Conservation (phyloP, 2,113 vertebrate species). For the Enhydra lutris region DNA sequence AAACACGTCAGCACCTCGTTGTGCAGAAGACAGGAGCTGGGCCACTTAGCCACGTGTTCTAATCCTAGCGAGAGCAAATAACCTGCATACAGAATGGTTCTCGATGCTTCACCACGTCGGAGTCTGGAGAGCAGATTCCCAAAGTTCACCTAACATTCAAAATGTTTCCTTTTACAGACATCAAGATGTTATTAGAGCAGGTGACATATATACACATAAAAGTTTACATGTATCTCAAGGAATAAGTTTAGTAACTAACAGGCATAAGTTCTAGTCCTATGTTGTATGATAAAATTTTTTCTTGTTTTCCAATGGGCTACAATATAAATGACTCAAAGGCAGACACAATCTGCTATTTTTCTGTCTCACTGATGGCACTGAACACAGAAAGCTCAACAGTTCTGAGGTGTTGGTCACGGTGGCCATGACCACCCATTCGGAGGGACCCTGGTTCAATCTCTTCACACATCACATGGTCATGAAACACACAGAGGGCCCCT, state of each 20-base stretch:
- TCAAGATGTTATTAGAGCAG: background rate
- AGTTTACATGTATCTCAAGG: background rate
- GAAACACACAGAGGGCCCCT: background rate
- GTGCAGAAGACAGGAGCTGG: background rate
- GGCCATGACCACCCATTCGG: background rate
- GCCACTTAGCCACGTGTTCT: background rate
- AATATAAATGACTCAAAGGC: background rate
- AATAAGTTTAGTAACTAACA: background rate
- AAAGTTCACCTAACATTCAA: too few species aligned
- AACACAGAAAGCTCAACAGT: background rate
- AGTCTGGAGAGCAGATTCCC: background rate
- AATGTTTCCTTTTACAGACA: too few species aligned
- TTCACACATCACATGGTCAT: too few species aligned
- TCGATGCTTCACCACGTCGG: background rate
- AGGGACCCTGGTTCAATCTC: background rate
- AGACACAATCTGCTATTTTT: background rate
- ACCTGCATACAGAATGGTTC: background rate
- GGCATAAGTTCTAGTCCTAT: background rate
- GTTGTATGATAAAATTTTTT: background rate
- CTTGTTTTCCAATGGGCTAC: background rate
- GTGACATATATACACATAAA: background rate
- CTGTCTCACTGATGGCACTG: background rate
- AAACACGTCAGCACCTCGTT: accelerated
- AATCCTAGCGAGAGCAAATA: background rate
- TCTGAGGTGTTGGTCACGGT: background rate